These are phyloP conservation scores for Poecilus cupreus DNA, from an alignment of 2,888 invertebrate species.

Conservation along the genomic window DNA sequence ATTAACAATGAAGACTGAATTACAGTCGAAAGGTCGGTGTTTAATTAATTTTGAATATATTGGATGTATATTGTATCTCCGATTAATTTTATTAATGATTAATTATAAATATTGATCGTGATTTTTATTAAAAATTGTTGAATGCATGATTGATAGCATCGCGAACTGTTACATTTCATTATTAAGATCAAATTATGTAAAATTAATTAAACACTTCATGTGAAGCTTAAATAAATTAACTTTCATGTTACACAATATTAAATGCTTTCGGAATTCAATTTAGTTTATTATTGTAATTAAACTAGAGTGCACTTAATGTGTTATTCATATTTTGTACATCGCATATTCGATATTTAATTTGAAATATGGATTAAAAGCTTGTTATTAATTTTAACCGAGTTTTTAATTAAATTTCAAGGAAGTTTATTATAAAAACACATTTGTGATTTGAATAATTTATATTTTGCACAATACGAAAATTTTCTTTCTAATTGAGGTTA, in stretches of 20 bases:
- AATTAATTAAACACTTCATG: background rate
- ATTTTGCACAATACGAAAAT: background rate
- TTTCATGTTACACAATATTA: background rate
- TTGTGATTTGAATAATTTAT: background rate
- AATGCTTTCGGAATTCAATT: slow-evolving; percentile 5
- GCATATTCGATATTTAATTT: background rate
- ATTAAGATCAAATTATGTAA: slow-evolving; percentile 20
- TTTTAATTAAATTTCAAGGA: no score
- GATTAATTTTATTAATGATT: no score
- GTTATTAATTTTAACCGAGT: no score
- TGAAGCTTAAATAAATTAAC: background rate
- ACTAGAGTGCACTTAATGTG: background rate
- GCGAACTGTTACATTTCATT: background rate
- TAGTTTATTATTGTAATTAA: background rate
- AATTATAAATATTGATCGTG: no score
- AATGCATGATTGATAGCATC: no score
- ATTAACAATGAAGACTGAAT: no score
- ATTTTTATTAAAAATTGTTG: no score
- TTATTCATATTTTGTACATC: no score
- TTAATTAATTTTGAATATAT: no score
- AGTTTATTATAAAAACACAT: no score
- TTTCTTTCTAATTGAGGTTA: slow-evolving; percentile 41
- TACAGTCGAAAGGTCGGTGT: no score
- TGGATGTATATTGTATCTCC: no score
- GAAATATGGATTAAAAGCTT: background rate